phyloP scores from a whole-genome alignment of 2,113 vertebrate species.

The Garra rufa region DNA sequence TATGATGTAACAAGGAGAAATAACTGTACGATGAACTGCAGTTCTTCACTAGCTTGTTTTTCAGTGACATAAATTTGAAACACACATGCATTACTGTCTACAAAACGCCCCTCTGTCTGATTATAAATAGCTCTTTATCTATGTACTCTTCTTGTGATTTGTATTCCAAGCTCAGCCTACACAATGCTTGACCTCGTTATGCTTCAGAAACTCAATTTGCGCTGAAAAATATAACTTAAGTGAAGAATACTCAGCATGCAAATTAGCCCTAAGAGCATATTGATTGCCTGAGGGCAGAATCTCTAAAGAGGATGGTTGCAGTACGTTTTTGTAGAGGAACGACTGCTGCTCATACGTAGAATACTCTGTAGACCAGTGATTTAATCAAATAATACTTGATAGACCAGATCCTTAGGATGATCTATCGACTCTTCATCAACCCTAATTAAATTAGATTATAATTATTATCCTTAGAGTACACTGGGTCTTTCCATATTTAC shows the following conservation, averaged over 20 bases:
- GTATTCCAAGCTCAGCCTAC: slow-evolving; percentile 22
- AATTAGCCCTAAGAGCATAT: slow-evolving; percentile 37
- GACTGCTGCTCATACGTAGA: not conserved
- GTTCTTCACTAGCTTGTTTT: not conserved
- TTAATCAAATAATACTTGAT: slow-evolving; percentile 1
- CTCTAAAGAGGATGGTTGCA: slow-evolving; percentile 20
- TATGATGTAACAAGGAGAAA: slow-evolving; percentile 22
- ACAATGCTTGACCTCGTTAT: slow-evolving; percentile 25
- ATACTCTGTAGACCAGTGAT: not conserved
- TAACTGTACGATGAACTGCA: not conserved
- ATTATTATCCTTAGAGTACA: not conserved
- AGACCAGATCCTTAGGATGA: slow-evolving; percentile 4
- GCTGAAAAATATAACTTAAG: slow-evolving; percentile 27
- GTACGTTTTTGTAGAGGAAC: not conserved
- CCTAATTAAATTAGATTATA: not conserved
- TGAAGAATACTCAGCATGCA: slow-evolving; percentile 19
- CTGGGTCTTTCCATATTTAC: not conserved
- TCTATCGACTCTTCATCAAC: slow-evolving; percentile 5
- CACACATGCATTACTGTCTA: slow-evolving; percentile 17
- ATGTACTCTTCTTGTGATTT: not conserved
- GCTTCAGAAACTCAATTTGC: slow-evolving; percentile 19
- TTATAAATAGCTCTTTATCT: slow-evolving; percentile 4
- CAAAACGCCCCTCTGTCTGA: not conserved
- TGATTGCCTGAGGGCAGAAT: slow-evolving; percentile 15
- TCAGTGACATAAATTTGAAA: not conserved